phyloP scores from a whole-genome alignment of 2,888 invertebrate genomes.

The Neoaliturus tenellus region DNA sequence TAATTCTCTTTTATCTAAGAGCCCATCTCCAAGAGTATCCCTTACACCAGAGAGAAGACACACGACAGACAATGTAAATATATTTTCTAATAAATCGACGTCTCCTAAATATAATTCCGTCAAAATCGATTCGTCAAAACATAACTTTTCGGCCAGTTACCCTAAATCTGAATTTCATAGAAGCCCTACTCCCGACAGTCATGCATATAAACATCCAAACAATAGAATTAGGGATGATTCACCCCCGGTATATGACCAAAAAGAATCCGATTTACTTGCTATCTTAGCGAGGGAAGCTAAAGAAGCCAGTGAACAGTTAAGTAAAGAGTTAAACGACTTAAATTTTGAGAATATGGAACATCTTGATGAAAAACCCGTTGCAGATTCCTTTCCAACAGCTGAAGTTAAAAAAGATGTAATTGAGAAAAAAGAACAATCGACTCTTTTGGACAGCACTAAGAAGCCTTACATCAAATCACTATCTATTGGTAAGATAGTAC shows the following conservation, averaged over 20 bases:
- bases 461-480: conserved; percentile 5
- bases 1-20: conserved; percentile 8
- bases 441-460: neutral
- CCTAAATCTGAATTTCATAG: conserved; percentile 7
- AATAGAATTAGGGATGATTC: neutral
- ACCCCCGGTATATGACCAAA: neutral
- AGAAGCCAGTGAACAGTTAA: conserved; percentile 82
- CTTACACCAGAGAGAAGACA: conserved; percentile 64
- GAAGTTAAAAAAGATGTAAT: neutral
- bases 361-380: neutral
- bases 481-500: conserved; percentile 53
- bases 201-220: conserved; percentile 9
- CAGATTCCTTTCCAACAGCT: conserved; percentile 32
- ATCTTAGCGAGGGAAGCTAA: conserved; percentile 85
- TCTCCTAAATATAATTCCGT: conserved; percentile 7
- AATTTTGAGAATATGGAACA: conserved; percentile 46
- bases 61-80: conserved; percentile 46
- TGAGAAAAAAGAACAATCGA: neutral
- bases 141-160: neutral
- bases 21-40: conserved; percentile 39
- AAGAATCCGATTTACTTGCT: conserved; percentile 74
- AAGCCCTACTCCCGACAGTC: conserved; percentile 46
- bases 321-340: conserved; percentile 80
- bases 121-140: neutral
- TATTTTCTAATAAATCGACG: neutral